Evolutionary conservation across 2,888 invertebrate species (phyloP), one percentile per base, ranked within the genome.

Genomic region (Eristalinus aeneus): DNA sequence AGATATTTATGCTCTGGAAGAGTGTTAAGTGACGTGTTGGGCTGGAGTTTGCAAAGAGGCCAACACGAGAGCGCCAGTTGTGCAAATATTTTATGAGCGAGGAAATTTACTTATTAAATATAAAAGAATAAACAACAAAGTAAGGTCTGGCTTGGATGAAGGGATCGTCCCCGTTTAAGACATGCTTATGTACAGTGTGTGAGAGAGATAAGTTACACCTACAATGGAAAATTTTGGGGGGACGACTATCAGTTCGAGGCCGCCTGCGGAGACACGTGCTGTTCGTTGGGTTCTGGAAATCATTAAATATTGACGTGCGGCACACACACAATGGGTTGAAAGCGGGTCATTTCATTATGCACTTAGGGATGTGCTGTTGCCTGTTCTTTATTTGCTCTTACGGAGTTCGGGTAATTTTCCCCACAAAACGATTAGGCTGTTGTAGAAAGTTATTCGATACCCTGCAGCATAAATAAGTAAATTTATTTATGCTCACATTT

Each of bases 1-100:
- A 82, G 64, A 54, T 61, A 79, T 74, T 74, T 61, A 69, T 74
- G 20, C 27, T 54, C 54, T 46, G 60, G 6, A 46, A 46, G 46
- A 46, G 16, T 46, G 46, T 16, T 46, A 46, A 46, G 46, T 46
- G 46, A 46, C 16, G 46, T 16, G 46, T 46, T 16, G 46, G 16
- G 46, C 46, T 46, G 16, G 8, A 16, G 46, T n/a, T 46, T 46
- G 46, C 46, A 8, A 16, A 8, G 46, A 16, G 46, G 46, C 8
- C 16, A 5, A 16, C 46, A 16, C 5, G 46, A 46, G 16, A 16
- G 46, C 46, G 16, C 16, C 46, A 46, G 46, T 46, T 46, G 46
- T 56, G 23, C 56, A 56, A 56, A 56, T 56, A 56, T 56, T 56
- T 56, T 23, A 56, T 56, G 56, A 23, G 46, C 11, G 23, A 56